Evolutionary conservation across 2,888 invertebrate genomes (phyloP).

Genomic region (Tenodera sinensis): DNA sequence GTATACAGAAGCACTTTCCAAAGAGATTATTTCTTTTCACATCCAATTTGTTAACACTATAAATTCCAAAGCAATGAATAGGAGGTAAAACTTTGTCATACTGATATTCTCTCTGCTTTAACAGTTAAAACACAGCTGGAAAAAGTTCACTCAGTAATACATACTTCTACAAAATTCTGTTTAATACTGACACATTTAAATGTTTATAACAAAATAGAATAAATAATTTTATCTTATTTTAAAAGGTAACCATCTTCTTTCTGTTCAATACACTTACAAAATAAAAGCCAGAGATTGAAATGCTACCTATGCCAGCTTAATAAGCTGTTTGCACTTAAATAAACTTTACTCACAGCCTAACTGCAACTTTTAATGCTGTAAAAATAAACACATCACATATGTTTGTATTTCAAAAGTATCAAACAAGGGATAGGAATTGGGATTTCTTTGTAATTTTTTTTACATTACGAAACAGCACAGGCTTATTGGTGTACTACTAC

Average conservation of each 20-base stretch:
- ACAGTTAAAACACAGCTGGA: background rate
- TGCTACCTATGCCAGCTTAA: background rate
- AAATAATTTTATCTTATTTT: background rate
- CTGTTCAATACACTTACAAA: background rate
- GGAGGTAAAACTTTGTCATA: too few relatives aligned
- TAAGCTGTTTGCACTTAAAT: background rate
- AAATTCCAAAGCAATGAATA: too few relatives aligned
- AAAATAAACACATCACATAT: background rate
- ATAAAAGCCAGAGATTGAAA: background rate
- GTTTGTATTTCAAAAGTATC: background rate
- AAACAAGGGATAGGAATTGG: background rate
- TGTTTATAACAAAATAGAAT: background rate
- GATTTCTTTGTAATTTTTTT: background rate
- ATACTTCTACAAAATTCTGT: background rate
- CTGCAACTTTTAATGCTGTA: background rate
- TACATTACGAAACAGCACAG: background rate
- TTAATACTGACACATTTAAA: background rate
- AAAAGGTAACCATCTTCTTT: background rate
- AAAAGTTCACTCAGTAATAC: background rate
- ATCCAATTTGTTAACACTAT: too few relatives aligned
- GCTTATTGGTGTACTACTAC: background rate
- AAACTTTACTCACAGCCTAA: background rate
- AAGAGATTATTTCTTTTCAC: too few relatives aligned
- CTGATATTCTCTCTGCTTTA: too few relatives aligned
- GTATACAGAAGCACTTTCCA: too few relatives aligned